phyloP scores from a whole-genome alignment of 2,113 vertebrate genomes.

The Amazona vittata region DNA sequence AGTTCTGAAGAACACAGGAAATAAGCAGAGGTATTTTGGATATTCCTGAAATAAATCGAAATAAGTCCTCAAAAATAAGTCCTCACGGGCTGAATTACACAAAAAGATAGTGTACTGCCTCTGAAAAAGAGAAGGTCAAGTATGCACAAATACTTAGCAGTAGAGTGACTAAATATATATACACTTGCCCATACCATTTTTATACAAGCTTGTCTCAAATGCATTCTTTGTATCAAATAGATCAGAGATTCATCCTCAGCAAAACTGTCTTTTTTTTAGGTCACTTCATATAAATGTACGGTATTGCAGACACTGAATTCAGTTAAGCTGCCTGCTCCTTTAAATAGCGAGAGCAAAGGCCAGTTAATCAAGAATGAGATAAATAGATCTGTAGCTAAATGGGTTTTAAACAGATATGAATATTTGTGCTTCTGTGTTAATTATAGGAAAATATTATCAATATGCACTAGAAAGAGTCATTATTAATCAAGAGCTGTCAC shows the following conservation, averaged over 20 bases:
- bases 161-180: not conserved
- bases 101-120: not conserved
- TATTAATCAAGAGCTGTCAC: not conserved
- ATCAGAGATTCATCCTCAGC: not conserved
- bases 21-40: constrained; percentile 3
- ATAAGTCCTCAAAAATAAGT: not conserved
- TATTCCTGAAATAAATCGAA: constrained; percentile 24
- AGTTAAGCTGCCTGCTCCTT: not conserved
- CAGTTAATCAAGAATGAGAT: not conserved
- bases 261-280: not conserved
- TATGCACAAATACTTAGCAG: not conserved
- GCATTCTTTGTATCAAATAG: not conserved
- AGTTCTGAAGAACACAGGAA: constrained; percentile 17
- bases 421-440: not conserved
- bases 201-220: not conserved
- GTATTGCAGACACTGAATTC: not conserved
- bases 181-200: not conserved
- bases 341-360: not conserved
- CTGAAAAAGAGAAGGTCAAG: constrained; percentile 19
- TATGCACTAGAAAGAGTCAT: not conserved
- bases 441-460: not conserved
- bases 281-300: not conserved
- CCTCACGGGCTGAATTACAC: not conserved
- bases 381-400: not conserved
- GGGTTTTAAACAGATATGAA: not conserved